Base-by-base conservation (phyloP, 2,888 invertebrate genomes). In the Agonum fuliginosum region DNA sequence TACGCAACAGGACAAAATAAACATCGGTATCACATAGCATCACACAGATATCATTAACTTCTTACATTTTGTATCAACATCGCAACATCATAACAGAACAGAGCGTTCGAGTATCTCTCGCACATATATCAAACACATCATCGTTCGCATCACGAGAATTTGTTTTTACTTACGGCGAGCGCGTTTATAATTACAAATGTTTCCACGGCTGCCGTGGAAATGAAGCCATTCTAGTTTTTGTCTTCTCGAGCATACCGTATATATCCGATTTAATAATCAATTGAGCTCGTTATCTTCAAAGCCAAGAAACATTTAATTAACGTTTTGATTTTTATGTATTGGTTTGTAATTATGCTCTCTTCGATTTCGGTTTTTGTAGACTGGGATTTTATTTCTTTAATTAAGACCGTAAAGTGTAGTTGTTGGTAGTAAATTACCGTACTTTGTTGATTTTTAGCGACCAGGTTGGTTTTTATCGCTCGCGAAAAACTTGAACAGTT, bases 321-420 rank as follows among this genome's bases (percentile, higher is more conserved):
- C 72, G 72, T 70, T 54, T 54, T 54, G 19, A 72, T 72, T 72
- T 72, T 72, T 72, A 72, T 72, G 37, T 72, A 72, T 72, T 72
- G 72, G 58, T 72, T 72, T 37, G 72, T 58, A 72, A 72, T 72
- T 71, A 71, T 51, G 12, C 69, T 43, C 5, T 43, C 14, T 69
- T 69, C 69, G 69, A 69, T 43, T 70, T 70, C 5, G 70, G 43
- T 70, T 70, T 70, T 70, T 46, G 70, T 14, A 6, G 54, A 27
- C 43, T 22, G 41, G 14, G 43, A 70, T 70, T 46, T 62, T 54
- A 54, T 54, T 24, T 14, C 70, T 70, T 24, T 70, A 70, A 70
- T 70, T 70, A 70, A 46, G 70, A 70, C 27, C 22, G 46, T 24
- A 70, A 70, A 67, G 48, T 70, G 70, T 17, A 48, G 27, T 46